phyloP scores from a whole-genome alignment of 2,113 vertebrate genomes.

The Platysternon megacephalum region DNA sequence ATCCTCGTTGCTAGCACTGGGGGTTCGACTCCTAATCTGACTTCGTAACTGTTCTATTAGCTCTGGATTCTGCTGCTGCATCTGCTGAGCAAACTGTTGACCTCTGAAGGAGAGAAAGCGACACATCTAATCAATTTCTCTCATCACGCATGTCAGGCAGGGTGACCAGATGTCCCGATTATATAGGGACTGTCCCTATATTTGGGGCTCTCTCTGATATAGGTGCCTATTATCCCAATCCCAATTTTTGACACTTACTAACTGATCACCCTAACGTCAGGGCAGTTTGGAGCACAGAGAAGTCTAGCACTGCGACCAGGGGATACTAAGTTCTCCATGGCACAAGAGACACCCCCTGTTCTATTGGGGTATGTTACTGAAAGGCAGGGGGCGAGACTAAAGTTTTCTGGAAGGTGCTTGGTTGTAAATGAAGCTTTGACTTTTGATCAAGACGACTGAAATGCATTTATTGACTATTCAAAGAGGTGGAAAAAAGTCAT shows the following conservation, averaged over 20 bases:
- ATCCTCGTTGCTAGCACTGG: conserved; percentile 92
- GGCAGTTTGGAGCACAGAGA: rapidly evolving
- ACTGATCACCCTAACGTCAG: too few relatives aligned
- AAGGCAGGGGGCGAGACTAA: not conserved
- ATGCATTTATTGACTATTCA: rapidly evolving
- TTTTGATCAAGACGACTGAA: not conserved
- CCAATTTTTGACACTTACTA: too few relatives aligned
- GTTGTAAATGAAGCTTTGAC: not conserved
- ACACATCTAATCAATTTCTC: not conserved
- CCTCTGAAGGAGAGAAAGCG: conserved; percentile 77
- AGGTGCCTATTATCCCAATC: too few relatives aligned
- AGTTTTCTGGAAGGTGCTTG: not conserved
- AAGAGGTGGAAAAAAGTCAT: rapidly evolving
- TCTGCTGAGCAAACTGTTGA: conserved; percentile 97
- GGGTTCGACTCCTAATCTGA: conserved; percentile 91
- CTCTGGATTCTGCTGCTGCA: conserved; percentile 97
- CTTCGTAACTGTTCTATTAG: conserved; percentile 94
- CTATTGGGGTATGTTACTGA: not conserved
- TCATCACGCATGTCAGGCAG: not conserved
- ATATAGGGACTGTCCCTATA: too few relatives aligned
- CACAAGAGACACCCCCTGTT: not conserved
- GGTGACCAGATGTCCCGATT: too few relatives aligned
- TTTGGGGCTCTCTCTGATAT: too few relatives aligned
- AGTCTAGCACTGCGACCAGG: not conserved
- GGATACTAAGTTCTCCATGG: not conserved